Percentiles rank a stretch among this genome's conserved stretches.
Conservation (phyloP, 2,888 invertebrate species). For the Anticlea derivata region DNA sequence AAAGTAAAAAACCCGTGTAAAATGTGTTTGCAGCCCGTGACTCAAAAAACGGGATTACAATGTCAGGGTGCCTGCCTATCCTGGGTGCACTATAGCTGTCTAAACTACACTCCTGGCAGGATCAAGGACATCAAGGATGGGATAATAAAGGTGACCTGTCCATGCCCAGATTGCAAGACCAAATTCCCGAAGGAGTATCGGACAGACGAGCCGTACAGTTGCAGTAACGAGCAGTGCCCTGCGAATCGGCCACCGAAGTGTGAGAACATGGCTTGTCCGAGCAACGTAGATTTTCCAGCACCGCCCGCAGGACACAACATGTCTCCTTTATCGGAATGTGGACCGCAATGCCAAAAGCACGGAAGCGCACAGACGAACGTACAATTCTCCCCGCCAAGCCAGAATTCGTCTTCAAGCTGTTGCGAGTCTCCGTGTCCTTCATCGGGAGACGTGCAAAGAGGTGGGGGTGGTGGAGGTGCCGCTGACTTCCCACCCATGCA, state of each 20-base stretch:
- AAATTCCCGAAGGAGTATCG: slow-evolving; percentile 52
- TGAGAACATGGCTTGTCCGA: slow-evolving; percentile 43
- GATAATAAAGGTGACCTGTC: slow-evolving; percentile 64
- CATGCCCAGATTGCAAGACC: slow-evolving; percentile 69
- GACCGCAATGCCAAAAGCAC: slow-evolving; percentile 45
- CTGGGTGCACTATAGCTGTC: slow-evolving; percentile 68
- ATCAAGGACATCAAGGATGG: slow-evolving; percentile 66
- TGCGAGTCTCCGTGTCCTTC: not conserved
- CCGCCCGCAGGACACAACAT: slow-evolving; percentile 32
- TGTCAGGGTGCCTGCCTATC: slow-evolving; percentile 66
- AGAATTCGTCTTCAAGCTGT: slow-evolving; percentile 37
- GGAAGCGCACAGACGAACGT: slow-evolving; percentile 15
- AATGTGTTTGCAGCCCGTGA: slow-evolving; percentile 62
- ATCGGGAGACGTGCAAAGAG: slow-evolving; percentile 21
- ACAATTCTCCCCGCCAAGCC: not conserved
- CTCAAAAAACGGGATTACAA: slow-evolving; percentile 59
- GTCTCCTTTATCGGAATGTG: slow-evolving; percentile 46
- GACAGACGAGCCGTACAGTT: slow-evolving; percentile 54
- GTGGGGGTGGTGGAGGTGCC: slow-evolving; percentile 29
- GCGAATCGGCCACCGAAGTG: slow-evolving; percentile 58
- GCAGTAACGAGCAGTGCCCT: slow-evolving; percentile 57
- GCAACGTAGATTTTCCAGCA: slow-evolving; percentile 36
- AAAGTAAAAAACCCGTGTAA: slow-evolving; percentile 68
- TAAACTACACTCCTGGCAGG: slow-evolving; percentile 69
- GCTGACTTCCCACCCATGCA: slow-evolving; percentile 5